phyloP scores from a whole-genome alignment of 2,113 vertebrate genomes.

The Orthochromis malagaraziensis region DNA sequence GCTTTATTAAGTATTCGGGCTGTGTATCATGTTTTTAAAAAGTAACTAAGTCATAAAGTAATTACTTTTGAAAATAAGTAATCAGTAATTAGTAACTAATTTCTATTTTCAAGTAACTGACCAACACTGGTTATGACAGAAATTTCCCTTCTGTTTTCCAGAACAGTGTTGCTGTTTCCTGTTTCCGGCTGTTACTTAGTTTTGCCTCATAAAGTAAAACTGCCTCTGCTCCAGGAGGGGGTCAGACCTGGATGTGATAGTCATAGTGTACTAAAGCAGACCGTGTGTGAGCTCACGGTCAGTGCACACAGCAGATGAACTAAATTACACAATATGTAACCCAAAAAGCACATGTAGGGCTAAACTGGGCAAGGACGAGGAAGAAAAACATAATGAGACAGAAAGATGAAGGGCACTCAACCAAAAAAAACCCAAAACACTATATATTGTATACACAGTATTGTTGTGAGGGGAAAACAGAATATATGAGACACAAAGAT shows the following conservation, averaged over 20 bases:
- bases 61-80: no score
- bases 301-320: not conserved
- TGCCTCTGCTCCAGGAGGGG: not conserved
- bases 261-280: not conserved
- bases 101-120: not conserved
- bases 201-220: slow-evolving; percentile 3
- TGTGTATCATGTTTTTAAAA: no score
- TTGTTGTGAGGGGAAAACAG: not conserved
- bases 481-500: not conserved
- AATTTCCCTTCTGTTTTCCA: not conserved
- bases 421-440: not conserved
- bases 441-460: not conserved
- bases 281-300: not conserved
- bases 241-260: not conserved
- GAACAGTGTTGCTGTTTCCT: not conserved
- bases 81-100: not conserved
- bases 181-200: not conserved
- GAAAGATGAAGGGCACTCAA: not conserved
- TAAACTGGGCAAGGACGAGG: not conserved
- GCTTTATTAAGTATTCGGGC: no score
- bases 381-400: not conserved
- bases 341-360: not conserved
- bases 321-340: not conserved
- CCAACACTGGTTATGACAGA: not conserved
- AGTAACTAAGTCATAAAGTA: no score